Evolutionary conservation across 2,888 invertebrate genomes (phyloP), one percentile per base, ranked within the genome.

Genomic region (Patella pellucida): DNA sequence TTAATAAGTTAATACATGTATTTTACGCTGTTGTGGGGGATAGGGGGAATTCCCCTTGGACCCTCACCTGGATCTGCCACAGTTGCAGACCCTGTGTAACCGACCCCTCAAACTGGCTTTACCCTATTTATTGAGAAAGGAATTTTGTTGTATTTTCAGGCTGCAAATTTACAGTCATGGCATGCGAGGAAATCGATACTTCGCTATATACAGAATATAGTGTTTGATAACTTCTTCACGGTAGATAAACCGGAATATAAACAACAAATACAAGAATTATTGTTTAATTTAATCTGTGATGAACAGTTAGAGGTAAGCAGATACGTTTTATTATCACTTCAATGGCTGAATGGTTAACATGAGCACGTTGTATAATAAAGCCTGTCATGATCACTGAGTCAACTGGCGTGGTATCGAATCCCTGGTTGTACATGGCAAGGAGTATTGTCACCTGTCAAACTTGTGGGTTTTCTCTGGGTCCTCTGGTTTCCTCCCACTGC

Each of bases 201-300:
- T 52, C 88, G 90, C 68, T 92, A 92, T 85, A 86, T 93, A 11
- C 92, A 93, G 86, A 91, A 91, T 62, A 89, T 92, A 83, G 92
- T 92, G 23, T 93, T 93, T 82, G 90, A 91, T 73, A 93, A 93
- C 85, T 89, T 92, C 76, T 93, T 92, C 86, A 87, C 89, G 12
- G 81, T 93, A 69, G 83, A 86, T 72, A 74, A 81, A 12, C 78
- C 85, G 0, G 76, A 82, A 78, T 83, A 83, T 80, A 86, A 82
- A 77, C 72, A 77, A 27, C 78, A 83, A 90, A 86, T 92, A 3
- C 85, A 87, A 52, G 85, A 89, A 62, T 92, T 93, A 82, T 94
- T 96, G 14, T 90, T 96, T 31, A 83, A 86, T 62, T 83, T 89
- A 14, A 85, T 91, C 62, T 87, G 88, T 83, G 90, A 91, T 84